Conservation (phyloP, 2,797 vertebrate species). For the Craterocephalus amniculus region DNA sequence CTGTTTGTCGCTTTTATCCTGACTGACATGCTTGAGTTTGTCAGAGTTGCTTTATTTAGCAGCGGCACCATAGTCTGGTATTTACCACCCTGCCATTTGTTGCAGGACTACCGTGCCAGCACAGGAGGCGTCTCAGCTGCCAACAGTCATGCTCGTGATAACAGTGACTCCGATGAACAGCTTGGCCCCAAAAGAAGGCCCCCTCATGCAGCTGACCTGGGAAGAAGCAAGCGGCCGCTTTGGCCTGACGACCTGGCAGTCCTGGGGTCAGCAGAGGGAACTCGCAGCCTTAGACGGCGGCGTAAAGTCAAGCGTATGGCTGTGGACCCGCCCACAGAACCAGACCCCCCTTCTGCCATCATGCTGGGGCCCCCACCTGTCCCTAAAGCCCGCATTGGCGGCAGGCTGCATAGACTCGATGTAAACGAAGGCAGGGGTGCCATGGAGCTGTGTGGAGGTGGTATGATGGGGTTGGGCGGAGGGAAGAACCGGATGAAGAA, state of each 20-base stretch:
- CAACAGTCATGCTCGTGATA: constrained; percentile 87
- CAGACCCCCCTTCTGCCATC: constrained; percentile 72
- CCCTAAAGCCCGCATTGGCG: constrained; percentile 83
- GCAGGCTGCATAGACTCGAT: constrained; percentile 80
- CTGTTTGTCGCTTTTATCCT: background rate
- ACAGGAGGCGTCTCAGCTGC: constrained; percentile 80
- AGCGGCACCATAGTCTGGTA: constrained; percentile 12
- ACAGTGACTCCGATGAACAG: constrained; percentile 97
- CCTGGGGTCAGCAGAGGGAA: constrained; percentile 80
- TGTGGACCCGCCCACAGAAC: constrained; percentile 89
- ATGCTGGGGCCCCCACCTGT: constrained; percentile 83
- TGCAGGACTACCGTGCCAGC: constrained; percentile 88
- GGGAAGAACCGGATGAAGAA: constrained; percentile 92
- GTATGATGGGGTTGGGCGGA: constrained; percentile 70
- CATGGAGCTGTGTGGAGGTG: constrained; percentile 80
- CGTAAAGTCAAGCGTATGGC: constrained; percentile 98
- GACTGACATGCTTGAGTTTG: background rate
- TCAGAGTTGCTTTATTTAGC: constrained; percentile 30
- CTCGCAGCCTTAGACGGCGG: constrained; percentile 89
- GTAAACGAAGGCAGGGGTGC: constrained; percentile 75
- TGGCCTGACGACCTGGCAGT: constrained; percentile 90
- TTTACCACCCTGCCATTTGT: constrained; percentile 30
- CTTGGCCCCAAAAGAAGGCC: constrained; percentile 91
- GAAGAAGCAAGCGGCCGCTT: constrained; percentile 89
- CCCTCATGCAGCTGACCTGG: constrained; percentile 83